Evolutionary conservation across 35 echinoderm and acorn worm species (phyloP), one percentile per base, ranked within the genome.

Genomic region (Apostichopus californicus): DNA sequence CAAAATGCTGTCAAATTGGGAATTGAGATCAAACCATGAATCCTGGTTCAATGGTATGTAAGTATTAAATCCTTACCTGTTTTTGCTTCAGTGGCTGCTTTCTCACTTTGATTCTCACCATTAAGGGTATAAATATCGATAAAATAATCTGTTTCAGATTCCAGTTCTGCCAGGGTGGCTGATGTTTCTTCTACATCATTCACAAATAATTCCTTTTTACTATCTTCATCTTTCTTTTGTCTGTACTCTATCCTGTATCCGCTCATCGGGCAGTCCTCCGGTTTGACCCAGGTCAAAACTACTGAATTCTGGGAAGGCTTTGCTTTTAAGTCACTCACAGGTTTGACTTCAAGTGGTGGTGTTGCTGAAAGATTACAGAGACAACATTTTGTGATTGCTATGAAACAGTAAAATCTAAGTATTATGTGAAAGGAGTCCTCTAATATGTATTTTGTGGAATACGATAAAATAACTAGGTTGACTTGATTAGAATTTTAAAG

Each of bases 41-140:
- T 13, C 79, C n/a, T n/a, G n/a, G n/a, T n/a, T n/a, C n/a, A 54
- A 24, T 14, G 0, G 79, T n/a, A 24, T 25, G 34, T 46, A 4
- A 2, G 34, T 46, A 46, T 46, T 46, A 21, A 15, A 77, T 1
- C 77, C 94, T 78, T 78, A 95, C 94, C 91, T 58, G 94, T 92
- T 79, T 88, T 95, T 26, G 64, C 94, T 61, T 64, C 86, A 17
- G 92, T 12, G 34, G 64, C 92, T 73, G 92, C 91, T 89, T 77
- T 55, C 85, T 95, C 91, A 81, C 94, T 95, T 73, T 88, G 88
- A 46, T 26, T 21, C 55, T 95, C 91, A 56, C 94, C 94, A 89
- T 88, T 77, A 15, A 95, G 75, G 23, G 88, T 92, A 65, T 82
- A 95, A 57, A 93, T 91, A 65, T 96, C 88, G 26, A 90, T 61